Percentiles rank a stretch among this genome's conserved stretches.
phyloP scores from a whole-genome alignment of 2,113 vertebrate genomes.

The Chloroceryle aenea region DNA sequence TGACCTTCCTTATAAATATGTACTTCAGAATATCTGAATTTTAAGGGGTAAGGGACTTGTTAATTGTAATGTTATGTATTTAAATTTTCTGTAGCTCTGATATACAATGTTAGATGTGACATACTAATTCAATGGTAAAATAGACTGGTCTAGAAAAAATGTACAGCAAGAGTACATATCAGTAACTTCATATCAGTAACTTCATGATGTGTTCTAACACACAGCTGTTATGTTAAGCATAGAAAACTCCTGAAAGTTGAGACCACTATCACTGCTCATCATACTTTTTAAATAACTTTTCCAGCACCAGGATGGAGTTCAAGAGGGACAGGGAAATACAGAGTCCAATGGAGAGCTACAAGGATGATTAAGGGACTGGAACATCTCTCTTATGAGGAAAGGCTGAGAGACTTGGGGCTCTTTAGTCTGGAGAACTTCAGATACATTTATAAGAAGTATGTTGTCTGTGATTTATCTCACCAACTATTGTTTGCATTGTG shows the following conservation, averaged over 20 bases:
- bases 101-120: neutral
- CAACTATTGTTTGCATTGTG: neutral
- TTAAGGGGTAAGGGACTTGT: neutral
- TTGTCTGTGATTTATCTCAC: neutral
- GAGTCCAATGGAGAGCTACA: no score
- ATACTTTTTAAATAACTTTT: neutral
- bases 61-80: neutral
- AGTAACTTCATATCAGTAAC: neutral
- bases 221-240: neutral
- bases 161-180: neutral
- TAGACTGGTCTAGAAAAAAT: neutral
- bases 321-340: no score
- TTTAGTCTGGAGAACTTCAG: no score
- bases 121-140: neutral
- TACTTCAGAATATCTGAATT: neutral
- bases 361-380: no score
- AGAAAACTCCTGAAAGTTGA: neutral
- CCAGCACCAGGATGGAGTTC: neutral
- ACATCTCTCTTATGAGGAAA: no score
- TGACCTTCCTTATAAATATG: neutral
- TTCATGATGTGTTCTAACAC: neutral
- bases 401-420: no score
- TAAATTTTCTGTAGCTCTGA: neutral
- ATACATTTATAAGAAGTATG: neutral
- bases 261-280: neutral